Evolutionary conservation across 2,888 invertebrate genomes (phyloP).

Genomic region (Eupithecia insigniata): DNA sequence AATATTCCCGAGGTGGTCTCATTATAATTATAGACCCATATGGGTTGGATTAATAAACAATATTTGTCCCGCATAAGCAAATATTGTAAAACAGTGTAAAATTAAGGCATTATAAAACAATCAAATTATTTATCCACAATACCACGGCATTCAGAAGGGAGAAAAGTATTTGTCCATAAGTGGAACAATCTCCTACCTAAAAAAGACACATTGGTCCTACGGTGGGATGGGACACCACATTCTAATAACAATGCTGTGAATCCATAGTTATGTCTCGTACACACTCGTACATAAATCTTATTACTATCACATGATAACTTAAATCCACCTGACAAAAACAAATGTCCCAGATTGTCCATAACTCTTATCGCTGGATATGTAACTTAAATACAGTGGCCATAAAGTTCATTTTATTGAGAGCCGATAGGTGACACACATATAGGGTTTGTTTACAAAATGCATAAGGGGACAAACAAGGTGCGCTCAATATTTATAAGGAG

Average conservation of each 20-base stretch:
- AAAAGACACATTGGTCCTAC: no score
- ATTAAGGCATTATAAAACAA: no score
- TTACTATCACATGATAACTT: not conserved
- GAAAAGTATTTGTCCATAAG: no score
- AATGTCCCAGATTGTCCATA: conserved; percentile 4
- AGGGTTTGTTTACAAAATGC: conserved; percentile 59
- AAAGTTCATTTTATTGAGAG: conserved; percentile 20
- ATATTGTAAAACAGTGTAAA: no score
- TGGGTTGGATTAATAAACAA: no score
- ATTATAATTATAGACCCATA: no score
- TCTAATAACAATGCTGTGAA: not conserved
- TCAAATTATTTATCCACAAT: no score
- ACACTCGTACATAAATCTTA: conserved; percentile 10
- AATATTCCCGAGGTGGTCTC: no score
- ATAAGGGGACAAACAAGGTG: conserved; percentile 55
- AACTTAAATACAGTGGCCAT: not conserved
- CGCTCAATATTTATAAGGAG: conserved; percentile 60
- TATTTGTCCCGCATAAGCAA: no score
- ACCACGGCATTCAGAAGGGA: no score
- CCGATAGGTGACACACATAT: conserved; percentile 18
- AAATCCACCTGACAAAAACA: conserved; percentile 10
- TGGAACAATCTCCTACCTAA: no score
- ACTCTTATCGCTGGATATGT: not conserved
- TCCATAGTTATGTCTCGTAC: not conserved
- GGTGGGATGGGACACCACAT: no score